phyloP scores from a whole-genome alignment of 2,888 invertebrate genomes.

The Pyralis farinalis region DNA sequence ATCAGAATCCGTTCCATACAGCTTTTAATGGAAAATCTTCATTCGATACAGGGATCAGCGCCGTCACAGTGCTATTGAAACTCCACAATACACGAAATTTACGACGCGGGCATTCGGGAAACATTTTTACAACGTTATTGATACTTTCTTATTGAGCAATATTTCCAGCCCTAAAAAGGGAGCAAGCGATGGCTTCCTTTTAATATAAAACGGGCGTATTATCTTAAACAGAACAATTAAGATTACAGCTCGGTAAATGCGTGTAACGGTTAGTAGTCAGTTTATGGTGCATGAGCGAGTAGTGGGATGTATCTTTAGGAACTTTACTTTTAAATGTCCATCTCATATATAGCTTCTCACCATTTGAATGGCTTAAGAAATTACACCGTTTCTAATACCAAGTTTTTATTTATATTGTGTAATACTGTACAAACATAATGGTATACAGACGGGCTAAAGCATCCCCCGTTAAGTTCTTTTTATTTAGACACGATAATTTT shows the following conservation, averaged over 20 bases:
- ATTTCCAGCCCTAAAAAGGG: not conserved
- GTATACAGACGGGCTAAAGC: no score
- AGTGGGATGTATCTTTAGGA: slow-evolving; percentile 27
- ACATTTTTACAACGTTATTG: slow-evolving; percentile 10
- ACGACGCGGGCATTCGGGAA: slow-evolving; percentile 6
- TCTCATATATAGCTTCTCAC: slow-evolving; percentile 1
- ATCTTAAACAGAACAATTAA: slow-evolving; percentile 58
- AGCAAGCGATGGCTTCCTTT: slow-evolving; percentile 36
- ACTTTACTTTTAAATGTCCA: slow-evolving; percentile 12
- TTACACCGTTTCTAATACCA: no score
- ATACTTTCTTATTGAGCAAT: slow-evolving; percentile 8
- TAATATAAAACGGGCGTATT: slow-evolving; percentile 37
- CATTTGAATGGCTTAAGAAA: not conserved
- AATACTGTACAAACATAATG: no score
- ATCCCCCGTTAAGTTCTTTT: no score
- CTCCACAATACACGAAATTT: slow-evolving; percentile 9
- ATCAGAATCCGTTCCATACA: no score
- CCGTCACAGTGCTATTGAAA: slow-evolving; percentile 6
- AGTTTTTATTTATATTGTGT: no score
- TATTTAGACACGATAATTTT: no score
- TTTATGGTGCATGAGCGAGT: slow-evolving; percentile 41
- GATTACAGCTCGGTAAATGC: slow-evolving; percentile 52
- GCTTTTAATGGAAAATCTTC: slow-evolving; percentile 5
- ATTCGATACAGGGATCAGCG: slow-evolving; percentile 6
- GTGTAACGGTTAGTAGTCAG: slow-evolving; percentile 41